Conservation (phyloP, 2,113 vertebrate species). For the Noctilio leporinus region DNA sequence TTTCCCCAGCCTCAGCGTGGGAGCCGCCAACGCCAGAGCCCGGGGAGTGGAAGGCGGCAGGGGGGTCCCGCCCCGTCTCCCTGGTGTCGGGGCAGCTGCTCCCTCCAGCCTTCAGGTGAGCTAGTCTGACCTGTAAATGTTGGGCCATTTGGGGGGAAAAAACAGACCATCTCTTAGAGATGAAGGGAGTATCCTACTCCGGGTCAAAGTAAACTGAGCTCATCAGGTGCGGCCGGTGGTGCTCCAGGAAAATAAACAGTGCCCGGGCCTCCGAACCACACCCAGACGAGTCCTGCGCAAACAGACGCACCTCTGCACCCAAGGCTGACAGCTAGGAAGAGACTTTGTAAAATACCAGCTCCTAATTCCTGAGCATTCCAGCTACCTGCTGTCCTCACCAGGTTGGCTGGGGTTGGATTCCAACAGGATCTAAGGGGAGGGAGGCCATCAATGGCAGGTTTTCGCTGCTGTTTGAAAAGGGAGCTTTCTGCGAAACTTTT, state of each 20-base stretch:
- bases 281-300: background rate
- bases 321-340: background rate
- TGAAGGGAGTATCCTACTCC: background rate
- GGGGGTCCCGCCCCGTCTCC: background rate
- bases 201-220: background rate
- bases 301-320: background rate
- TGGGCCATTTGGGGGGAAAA: background rate
- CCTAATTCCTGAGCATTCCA: background rate
- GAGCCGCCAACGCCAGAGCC: background rate
- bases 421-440: background rate
- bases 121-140: background rate
- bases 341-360: background rate
- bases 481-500: background rate
- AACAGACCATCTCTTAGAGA: background rate
- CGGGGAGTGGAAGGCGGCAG: background rate
- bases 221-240: background rate
- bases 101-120: background rate
- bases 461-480: too few species aligned
- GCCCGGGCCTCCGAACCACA: fast-evolving
- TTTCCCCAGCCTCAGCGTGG: background rate
- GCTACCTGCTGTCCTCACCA: background rate
- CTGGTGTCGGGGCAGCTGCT: background rate
- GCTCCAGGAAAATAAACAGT: background rate
- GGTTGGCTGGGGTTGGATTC: background rate
- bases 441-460: too few species aligned